Evolutionary conservation across 2,888 invertebrate species (phyloP).

Genomic region (Agrotis ipsilon): DNA sequence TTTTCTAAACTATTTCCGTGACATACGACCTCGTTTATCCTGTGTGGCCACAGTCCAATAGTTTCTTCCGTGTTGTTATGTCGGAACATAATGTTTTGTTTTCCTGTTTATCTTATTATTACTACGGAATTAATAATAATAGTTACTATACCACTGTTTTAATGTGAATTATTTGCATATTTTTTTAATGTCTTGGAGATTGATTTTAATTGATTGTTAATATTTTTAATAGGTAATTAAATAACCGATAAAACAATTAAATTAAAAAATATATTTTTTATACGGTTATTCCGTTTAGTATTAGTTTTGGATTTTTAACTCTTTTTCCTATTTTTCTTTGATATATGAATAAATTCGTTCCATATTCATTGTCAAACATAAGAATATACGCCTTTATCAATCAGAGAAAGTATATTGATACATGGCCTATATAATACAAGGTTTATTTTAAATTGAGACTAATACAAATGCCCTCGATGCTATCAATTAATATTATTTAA

Average conservation of each 20-base stretch:
- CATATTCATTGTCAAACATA: neutral
- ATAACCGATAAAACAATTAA: neutral
- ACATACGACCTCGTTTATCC: slow-evolving; percentile 45
- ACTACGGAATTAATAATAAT: neutral
- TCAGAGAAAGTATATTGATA: slow-evolving; percentile 9
- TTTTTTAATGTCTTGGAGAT: neutral
- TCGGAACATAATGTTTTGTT: slow-evolving; percentile 51
- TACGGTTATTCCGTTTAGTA: too few relatives aligned
- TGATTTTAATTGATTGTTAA: neutral
- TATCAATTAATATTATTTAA: slow-evolving; percentile 43
- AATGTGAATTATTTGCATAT: slow-evolving; percentile 9
- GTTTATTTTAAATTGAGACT: slow-evolving; percentile 32
- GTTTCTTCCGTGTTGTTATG: slow-evolving; percentile 53
- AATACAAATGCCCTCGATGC: slow-evolving; percentile 38
- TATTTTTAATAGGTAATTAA: neutral
- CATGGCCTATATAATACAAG: slow-evolving; percentile 3
- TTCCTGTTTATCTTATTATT: slow-evolving; percentile 39
- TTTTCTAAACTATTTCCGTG: slow-evolving; percentile 27
- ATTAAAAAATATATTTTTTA: neutral
- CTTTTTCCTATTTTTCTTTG: too few relatives aligned
- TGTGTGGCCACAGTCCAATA: slow-evolving; percentile 28
- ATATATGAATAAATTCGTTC: too few relatives aligned
- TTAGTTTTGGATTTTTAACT: too few relatives aligned
- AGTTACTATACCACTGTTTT: slow-evolving; percentile 1
- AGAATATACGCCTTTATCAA: neutral